These are phyloP conservation scores for Phyllostomus hastatus DNA, from an alignment of 2,113 vertebrate genomes.

Conservation along the genomic window DNA sequence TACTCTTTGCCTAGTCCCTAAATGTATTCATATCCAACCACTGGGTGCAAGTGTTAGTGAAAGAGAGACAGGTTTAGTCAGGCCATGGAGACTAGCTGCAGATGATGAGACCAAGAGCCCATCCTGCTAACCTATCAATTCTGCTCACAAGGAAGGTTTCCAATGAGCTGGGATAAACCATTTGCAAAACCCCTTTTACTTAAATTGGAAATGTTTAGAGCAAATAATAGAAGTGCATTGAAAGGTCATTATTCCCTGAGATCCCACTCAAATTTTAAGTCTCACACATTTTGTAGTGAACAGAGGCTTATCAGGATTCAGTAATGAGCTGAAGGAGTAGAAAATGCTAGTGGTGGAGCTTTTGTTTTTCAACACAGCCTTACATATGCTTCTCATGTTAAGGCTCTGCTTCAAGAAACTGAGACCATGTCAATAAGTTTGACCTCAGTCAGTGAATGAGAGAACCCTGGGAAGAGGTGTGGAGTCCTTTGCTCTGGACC, in stretches of 20 bases:
- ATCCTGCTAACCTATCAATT: neutral
- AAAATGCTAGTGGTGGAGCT: neutral
- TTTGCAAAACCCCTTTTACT: neutral
- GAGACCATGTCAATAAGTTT: neutral
- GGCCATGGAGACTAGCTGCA: fast-evolving
- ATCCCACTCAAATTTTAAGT: neutral
- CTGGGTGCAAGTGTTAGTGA: neutral
- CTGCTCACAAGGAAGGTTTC: neutral
- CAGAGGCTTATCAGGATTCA: neutral
- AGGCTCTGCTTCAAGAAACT: neutral
- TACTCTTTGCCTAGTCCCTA: neutral
- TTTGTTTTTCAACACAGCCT: neutral
- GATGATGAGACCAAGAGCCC: fast-evolving
- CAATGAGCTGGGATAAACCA: neutral
- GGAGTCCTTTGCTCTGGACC: neutral
- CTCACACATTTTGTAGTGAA: neutral
- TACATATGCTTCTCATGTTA: neutral
- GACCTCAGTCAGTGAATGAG: neutral
- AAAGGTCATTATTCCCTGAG: neutral
- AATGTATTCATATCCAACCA: neutral
- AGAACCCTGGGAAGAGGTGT: neutral
- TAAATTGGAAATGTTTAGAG: neutral
- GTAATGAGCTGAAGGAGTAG: neutral
- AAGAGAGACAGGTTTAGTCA: neutral
- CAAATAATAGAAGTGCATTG: neutral